phyloP scores from a whole-genome alignment of 37 sponge, comb jelly and placozoan genomes.

The Ianthella basta region DNA sequence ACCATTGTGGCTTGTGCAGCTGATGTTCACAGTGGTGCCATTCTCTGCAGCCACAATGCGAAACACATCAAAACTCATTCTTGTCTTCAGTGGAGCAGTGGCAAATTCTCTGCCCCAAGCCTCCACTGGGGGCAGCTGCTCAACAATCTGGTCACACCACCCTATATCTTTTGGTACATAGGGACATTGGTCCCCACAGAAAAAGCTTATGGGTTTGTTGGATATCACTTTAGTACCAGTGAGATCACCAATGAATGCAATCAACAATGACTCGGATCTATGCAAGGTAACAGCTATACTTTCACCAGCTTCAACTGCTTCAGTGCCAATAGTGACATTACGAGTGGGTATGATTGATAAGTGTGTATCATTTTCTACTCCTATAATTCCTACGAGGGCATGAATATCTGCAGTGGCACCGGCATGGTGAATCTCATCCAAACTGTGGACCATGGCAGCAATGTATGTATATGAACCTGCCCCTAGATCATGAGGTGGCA shows the following conservation, averaged over 20 bases:
- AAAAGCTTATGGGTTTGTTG: too few relatives aligned
- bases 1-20: constrained; percentile 4
- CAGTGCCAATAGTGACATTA: too few relatives aligned
- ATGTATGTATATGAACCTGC: constrained; percentile 23
- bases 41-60: constrained; percentile 35
- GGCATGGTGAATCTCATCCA: neutral
- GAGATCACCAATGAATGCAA: constrained; percentile 1
- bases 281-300: neutral
- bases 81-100: constrained; percentile 33
- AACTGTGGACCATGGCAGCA: neutral
- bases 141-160: constrained; percentile 56
- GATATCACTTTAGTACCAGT: constrained; percentile 43
- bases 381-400: constrained; percentile 15
- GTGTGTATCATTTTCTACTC: neutral
- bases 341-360: too few relatives aligned
- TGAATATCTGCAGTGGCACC: neutral
- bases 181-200: too few relatives aligned
- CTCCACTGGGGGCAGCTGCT: constrained; percentile 57
- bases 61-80: constrained; percentile 26
- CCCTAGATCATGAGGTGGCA: constrained; percentile 35
- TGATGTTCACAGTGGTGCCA: constrained; percentile 42
- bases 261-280: neutral
- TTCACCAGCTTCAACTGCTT: neutral
- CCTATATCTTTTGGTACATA: neutral
- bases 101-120: constrained; percentile 59